Evolutionary conservation across 2,113 vertebrate species (phyloP).

Genomic region (Oncorhynchus masou): DNA sequence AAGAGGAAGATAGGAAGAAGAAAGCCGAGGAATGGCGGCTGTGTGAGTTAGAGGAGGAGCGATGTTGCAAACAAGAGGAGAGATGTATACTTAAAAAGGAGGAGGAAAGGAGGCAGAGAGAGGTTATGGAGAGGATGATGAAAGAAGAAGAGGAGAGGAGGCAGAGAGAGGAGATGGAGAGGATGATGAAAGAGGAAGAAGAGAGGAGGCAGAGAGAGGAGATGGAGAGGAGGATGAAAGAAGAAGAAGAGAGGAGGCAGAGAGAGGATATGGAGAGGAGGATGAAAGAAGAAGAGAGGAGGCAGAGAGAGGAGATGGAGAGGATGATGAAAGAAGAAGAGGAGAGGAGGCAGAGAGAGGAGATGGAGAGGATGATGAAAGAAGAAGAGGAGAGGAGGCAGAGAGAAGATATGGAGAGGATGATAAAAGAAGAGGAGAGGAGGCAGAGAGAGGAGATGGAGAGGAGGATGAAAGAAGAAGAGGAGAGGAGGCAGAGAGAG

Average conservation of each 20-base stretch:
- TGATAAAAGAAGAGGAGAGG: slow-evolving; percentile 50
- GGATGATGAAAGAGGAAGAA: slow-evolving; percentile 49
- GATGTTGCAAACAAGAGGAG: too few species aligned
- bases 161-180: slow-evolving; percentile 41
- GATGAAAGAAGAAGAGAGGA: too few species aligned
- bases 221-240: slow-evolving; percentile 29
- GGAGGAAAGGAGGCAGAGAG: slow-evolving; percentile 10
- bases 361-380: too few species aligned
- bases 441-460: slow-evolving; percentile 56
- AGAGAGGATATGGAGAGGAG: too few species aligned
- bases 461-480: slow-evolving; percentile 34
- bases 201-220: slow-evolving; percentile 37
- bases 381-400: too few species aligned
- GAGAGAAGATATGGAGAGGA: slow-evolving; percentile 57
- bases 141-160: slow-evolving; percentile 40
- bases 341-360: too few species aligned
- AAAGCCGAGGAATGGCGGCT: too few species aligned
- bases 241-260: slow-evolving; percentile 35
- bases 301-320: too few species aligned
- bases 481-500: slow-evolving; percentile 30
- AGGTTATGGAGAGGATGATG: slow-evolving; percentile 48
- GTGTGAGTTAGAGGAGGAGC: too few species aligned
- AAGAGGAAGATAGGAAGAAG: too few species aligned
- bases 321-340: too few species aligned
- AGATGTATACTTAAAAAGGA: too few species aligned